A percentile compares a stretch with the other conserved stretches of the same genome.
phyloP scores from a whole-genome alignment of 2,888 invertebrate species.

The Stenotaenia linearis region DNA sequence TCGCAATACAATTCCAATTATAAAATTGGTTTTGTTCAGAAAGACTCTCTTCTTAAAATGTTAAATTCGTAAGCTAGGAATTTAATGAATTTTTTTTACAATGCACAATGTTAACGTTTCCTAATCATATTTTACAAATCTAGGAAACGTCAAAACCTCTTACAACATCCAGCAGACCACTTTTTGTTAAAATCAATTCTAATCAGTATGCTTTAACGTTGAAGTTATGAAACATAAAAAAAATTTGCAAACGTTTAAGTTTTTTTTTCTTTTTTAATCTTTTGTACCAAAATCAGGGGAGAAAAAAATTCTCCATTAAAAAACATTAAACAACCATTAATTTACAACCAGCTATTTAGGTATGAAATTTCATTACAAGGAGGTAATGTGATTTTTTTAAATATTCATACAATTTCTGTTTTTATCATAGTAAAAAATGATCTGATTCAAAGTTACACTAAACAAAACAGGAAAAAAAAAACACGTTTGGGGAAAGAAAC shows the following conservation, averaged over 20 bases:
- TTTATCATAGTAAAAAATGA: background rate
- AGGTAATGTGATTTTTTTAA: background rate
- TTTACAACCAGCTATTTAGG: slow-evolving; percentile 15
- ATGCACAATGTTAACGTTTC: slow-evolving; percentile 7
- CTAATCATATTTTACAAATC: background rate
- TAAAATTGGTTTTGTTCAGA: slow-evolving; percentile 8
- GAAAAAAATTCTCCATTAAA: background rate
- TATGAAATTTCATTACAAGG: background rate
- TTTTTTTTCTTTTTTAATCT: background rate
- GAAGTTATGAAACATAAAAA: background rate
- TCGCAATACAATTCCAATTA: slow-evolving; percentile 15
- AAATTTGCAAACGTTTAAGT: background rate
- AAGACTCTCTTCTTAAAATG: background rate
- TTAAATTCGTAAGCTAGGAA: background rate
- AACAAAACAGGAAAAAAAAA: background rate
- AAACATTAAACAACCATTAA: slow-evolving; percentile 20
- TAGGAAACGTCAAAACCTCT: background rate
- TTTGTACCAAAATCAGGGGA: background rate
- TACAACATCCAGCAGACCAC: slow-evolving; percentile 7
- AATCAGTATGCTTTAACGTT: background rate
- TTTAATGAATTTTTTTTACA: background rate
- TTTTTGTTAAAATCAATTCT: background rate
- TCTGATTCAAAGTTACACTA: background rate
- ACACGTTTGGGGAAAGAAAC: background rate
- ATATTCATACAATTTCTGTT: background rate